Conservation (phyloP, 2,797 vertebrate species). For the Pangasius djambal region DNA sequence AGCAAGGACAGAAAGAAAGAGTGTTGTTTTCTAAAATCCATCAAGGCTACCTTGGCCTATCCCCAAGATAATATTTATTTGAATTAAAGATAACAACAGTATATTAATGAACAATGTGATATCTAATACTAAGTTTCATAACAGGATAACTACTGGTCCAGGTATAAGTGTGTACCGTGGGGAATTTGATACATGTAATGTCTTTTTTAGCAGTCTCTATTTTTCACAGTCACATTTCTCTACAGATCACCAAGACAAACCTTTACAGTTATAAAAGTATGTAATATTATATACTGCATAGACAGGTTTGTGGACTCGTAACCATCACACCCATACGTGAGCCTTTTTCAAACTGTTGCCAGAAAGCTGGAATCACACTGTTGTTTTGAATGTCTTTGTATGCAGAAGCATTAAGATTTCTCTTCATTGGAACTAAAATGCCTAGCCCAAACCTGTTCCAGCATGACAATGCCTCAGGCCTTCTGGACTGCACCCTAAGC, state of each 20-base stretch:
- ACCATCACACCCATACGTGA: not conserved
- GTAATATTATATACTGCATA: not conserved
- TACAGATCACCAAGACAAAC: not conserved
- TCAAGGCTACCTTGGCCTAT: not conserved
- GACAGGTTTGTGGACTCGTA: not conserved
- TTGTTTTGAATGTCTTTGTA: not conserved
- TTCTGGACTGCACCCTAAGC: not conserved
- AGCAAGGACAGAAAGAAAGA: constrained; percentile 3
- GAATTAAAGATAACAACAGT: not conserved
- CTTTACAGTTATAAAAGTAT: not conserved
- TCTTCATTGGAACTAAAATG: not conserved
- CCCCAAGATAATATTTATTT: constrained; percentile 9
- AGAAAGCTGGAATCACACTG: not conserved
- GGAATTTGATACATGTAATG: not conserved
- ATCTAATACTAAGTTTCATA: not conserved
- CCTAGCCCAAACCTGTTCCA: not conserved
- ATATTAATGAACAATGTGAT: not conserved
- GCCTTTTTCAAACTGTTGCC: not conserved
- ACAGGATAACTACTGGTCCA: not conserved
- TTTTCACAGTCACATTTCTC: not conserved
- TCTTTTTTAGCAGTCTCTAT: not conserved
- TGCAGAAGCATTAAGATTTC: not conserved
- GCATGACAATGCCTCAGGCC: not conserved
- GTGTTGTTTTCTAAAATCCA: not conserved
- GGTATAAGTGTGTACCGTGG: not conserved